Conservation (phyloP, 2,113 vertebrate genomes). For the Columba janthina region DNA sequence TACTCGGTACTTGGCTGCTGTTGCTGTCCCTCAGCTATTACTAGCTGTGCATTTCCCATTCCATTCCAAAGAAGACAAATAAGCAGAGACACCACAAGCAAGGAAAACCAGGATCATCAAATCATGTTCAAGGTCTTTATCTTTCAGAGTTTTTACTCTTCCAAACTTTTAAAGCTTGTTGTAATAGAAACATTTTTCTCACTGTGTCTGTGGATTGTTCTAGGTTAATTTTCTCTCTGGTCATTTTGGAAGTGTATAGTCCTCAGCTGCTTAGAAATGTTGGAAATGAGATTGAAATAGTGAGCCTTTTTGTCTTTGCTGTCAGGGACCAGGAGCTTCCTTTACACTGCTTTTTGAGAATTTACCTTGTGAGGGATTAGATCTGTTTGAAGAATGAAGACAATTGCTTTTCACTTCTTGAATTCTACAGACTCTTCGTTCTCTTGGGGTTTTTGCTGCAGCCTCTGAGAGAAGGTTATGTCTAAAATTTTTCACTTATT, state of each 20-base stretch:
- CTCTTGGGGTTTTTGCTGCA: neutral
- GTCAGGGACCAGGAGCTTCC: neutral
- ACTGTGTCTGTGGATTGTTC: neutral
- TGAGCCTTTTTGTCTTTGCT: neutral
- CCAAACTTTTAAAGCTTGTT: neutral
- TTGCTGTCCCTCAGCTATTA: neutral
- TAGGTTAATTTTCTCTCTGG: neutral
- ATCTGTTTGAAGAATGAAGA: neutral
- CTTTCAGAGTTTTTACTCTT: neutral
- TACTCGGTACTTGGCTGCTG: neutral
- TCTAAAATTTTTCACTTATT: neutral
- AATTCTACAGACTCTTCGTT: neutral
- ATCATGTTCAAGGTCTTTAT: neutral
- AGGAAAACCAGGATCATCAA: neutral
- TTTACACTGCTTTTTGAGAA: neutral
- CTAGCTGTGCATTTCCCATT: neutral
- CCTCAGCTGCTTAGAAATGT: neutral
- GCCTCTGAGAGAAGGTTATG: neutral
- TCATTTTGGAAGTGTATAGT: neutral
- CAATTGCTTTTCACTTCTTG: neutral
- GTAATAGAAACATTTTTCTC: neutral
- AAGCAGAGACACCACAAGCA: neutral
- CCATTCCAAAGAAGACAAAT: neutral
- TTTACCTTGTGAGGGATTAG: neutral
- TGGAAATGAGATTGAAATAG: neutral